phyloP scores from a whole-genome alignment of 2,113 vertebrate species.

The Salvelinus namaycush region DNA sequence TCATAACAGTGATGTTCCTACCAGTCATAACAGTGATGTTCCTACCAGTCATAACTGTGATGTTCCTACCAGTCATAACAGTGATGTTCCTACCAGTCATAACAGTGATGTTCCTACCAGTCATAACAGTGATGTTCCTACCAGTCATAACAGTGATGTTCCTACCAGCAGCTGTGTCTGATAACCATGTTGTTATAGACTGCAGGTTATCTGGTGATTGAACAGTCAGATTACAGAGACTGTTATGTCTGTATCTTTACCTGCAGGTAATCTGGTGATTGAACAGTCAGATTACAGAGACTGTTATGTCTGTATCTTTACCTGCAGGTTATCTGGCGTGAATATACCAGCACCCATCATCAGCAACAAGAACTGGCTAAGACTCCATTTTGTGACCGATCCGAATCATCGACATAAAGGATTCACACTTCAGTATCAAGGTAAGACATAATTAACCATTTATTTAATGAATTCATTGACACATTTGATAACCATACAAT shows the following conservation, averaged over 20 bases:
- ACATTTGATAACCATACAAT: not conserved
- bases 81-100: too few species aligned
- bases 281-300: too few species aligned
- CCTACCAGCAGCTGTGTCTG: too few species aligned
- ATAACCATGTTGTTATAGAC: too few species aligned
- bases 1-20: too few species aligned
- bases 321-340: constrained; percentile 88
- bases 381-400: constrained; percentile 94
- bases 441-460: constrained; percentile 66
- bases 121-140: not conserved
- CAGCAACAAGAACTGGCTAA: constrained; percentile 97
- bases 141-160: not conserved
- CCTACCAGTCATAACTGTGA: too few species aligned
- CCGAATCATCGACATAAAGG: constrained; percentile 93
- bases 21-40: too few species aligned
- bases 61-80: too few species aligned
- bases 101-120: too few species aligned
- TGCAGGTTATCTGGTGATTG: constrained; percentile 86
- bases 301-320: constrained; percentile 22
- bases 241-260: constrained; percentile 25
- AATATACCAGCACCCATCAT: constrained; percentile 95
- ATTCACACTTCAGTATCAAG: constrained; percentile 96
- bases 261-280: constrained; percentile 84
- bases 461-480: not conserved
- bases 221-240: too few species aligned